Evolutionary conservation across 2,797 vertebrate genomes (phyloP).

Genomic region (Squalus acanthias): DNA sequence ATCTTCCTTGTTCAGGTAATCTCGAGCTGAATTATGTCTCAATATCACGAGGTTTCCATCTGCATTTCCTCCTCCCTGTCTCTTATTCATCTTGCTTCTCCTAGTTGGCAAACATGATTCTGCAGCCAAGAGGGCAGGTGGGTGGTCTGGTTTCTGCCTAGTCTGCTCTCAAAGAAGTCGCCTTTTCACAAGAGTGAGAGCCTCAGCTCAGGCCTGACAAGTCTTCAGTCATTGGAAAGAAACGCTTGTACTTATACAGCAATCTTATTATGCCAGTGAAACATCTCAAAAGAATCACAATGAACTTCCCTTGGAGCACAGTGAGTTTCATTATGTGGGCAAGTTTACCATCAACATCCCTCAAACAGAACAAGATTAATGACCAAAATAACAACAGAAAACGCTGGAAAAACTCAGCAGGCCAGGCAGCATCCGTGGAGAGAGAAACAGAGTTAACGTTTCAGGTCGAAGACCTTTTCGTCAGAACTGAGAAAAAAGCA

Average conservation of each 20-base stretch:
- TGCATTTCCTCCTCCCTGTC: neutral
- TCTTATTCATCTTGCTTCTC: too few species aligned
- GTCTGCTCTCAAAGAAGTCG: neutral
- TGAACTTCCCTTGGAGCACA: neutral
- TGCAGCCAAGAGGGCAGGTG: neutral
- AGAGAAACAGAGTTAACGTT: too few species aligned
- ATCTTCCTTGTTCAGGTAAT: neutral
- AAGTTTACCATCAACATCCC: neutral
- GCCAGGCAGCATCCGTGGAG: too few species aligned
- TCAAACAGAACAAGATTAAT: neutral
- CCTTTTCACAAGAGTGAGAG: neutral
- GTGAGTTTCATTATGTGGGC: neutral
- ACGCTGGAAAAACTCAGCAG: too few species aligned
- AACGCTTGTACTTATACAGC: neutral
- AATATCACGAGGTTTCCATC: neutral
- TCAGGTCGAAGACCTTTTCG: too few species aligned
- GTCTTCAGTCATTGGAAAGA: neutral
- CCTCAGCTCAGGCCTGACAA: neutral
- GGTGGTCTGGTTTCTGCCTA: neutral
- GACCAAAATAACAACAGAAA: neutral
- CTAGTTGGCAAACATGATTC: neutral
- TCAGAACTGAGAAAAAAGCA: too few species aligned
- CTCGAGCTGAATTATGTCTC: neutral
- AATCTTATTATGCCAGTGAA: neutral
- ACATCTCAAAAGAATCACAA: neutral